phyloP scores from a whole-genome alignment of 2,113 vertebrate species.

The Dasyornis broadbenti region DNA sequence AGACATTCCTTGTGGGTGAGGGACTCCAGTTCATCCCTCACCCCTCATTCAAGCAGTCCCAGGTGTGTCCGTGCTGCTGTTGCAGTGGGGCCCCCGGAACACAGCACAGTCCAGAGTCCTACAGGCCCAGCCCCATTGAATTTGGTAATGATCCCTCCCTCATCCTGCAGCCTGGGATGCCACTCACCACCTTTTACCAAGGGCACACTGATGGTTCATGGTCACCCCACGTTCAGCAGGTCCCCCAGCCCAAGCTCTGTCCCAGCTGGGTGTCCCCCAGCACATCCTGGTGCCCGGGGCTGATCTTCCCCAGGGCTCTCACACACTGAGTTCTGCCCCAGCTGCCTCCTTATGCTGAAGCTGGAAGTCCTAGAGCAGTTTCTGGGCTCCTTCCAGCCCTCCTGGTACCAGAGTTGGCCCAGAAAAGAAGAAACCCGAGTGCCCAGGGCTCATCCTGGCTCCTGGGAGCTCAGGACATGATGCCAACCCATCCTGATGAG shows the following conservation, averaged over 20 bases:
- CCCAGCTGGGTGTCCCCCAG: not conserved
- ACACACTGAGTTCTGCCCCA: fast-evolving
- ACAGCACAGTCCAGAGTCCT: fast-evolving
- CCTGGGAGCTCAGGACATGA: not conserved
- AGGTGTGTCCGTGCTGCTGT: fast-evolving
- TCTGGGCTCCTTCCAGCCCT: not conserved
- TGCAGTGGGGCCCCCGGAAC: not conserved
- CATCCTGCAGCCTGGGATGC: not conserved
- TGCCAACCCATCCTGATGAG: fast-evolving
- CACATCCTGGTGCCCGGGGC: not conserved
- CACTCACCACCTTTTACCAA: not conserved
- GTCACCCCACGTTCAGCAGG: not conserved
- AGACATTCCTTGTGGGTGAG: fast-evolving
- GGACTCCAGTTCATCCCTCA: not conserved
- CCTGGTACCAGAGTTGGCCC: not conserved
- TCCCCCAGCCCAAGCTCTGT: not conserved
- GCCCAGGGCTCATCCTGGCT: no score
- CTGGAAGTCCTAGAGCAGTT: not conserved
- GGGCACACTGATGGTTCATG: not conserved
- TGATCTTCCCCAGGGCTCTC: not conserved
- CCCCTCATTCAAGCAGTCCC: fast-evolving
- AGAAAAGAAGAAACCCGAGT: not conserved
- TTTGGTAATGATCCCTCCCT: not conserved
- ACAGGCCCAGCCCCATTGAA: no score
- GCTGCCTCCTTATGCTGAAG: not conserved